Evolutionary conservation across 2,888 invertebrate species (phyloP).

Genomic region (Boloria selene): DNA sequence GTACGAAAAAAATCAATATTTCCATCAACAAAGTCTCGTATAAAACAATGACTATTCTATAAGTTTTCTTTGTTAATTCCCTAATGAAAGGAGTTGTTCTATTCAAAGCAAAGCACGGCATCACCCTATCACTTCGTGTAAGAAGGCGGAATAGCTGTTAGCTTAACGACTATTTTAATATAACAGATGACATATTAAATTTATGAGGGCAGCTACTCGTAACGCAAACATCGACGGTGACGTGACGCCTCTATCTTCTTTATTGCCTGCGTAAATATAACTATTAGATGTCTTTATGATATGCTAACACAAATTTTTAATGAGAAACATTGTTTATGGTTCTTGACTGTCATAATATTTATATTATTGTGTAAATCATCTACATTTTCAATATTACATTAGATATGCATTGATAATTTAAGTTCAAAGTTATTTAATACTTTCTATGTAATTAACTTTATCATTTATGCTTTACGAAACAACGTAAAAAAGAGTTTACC

Average conservation of each 20-base stretch:
- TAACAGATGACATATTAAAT: conserved; percentile 81
- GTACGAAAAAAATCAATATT: too few species aligned
- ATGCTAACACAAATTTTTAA: conserved; percentile 67
- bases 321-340: conserved; percentile 52
- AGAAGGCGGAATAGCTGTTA: conserved; percentile 75
- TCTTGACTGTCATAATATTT: background rate
- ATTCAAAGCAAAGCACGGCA: conserved; percentile 60
- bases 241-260: conserved; percentile 75
- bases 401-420: too few species aligned
- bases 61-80: conserved; percentile 40
- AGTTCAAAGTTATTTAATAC: conserved; percentile 9
- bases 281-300: conserved; percentile 73
- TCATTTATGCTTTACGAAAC: conserved; percentile 51
- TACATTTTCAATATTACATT: too few species aligned
- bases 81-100: conserved; percentile 39
- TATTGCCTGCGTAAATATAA: conserved; percentile 75
- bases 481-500: conserved; percentile 53
- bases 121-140: conserved; percentile 68
- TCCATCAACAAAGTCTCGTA: too few species aligned
- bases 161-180: conserved; percentile 81
- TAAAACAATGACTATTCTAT: background rate
- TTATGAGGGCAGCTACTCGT: conserved; percentile 75
- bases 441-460: conserved; percentile 48
- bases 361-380: background rate
- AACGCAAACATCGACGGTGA: conserved; percentile 67